Conservation (phyloP, 2,113 vertebrate genomes). For the Catharus bicknelli region DNA sequence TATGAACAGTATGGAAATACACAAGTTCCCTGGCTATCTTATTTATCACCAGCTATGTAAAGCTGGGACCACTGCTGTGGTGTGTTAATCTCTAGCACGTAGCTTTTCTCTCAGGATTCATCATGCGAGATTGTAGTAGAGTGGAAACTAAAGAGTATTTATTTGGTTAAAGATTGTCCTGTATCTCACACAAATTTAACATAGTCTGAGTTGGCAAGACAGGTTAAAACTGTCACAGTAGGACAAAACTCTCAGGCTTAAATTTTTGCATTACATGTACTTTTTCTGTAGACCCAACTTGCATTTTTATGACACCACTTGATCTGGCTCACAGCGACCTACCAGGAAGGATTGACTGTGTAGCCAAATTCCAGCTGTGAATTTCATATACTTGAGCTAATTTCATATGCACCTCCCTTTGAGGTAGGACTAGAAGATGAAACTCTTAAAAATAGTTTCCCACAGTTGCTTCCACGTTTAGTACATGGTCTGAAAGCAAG, state of each 20-base stretch:
- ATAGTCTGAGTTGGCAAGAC: not conserved
- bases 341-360: not conserved
- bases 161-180: not conserved
- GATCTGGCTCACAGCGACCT: not conserved
- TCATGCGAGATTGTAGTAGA: not conserved
- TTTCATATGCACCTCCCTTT: not conserved
- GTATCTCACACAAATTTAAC: not conserved
- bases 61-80: not conserved
- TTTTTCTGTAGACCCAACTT: not conserved
- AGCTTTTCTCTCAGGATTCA: not conserved
- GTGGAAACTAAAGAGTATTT: not conserved
- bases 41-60: not conserved
- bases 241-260: not conserved
- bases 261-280: not conserved
- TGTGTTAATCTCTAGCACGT: not conserved
- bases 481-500: not conserved
- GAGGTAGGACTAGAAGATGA: not conserved
- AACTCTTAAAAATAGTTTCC: not conserved
- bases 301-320: not conserved
- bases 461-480: not conserved
- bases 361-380: not conserved
- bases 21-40: not conserved
- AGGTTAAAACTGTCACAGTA: not conserved
- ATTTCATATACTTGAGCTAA: not conserved
- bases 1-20: not conserved